These are phyloP conservation scores for Anarrhichthys ocellatus DNA, from an alignment of 2,113 vertebrate genomes.

Conservation along the genomic window DNA sequence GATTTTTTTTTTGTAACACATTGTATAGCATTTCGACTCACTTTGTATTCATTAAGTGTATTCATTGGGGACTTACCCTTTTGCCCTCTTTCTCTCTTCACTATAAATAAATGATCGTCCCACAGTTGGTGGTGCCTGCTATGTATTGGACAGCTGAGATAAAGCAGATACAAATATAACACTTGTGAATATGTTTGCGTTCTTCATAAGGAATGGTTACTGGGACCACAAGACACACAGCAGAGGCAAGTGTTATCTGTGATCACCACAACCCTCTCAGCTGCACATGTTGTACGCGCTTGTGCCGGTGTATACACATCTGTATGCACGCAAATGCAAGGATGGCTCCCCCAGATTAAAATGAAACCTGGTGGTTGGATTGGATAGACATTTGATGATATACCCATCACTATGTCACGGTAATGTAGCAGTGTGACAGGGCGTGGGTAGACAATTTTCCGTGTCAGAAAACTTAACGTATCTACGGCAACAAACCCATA, in stretches of 20 bases:
- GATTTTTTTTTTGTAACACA: neutral
- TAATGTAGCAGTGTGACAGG: slow-evolving; percentile 30
- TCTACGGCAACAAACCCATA: slow-evolving; percentile 51
- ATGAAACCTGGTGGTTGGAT: neutral
- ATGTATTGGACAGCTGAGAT: slow-evolving; percentile 25
- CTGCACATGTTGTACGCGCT: neutral
- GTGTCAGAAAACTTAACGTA: slow-evolving; percentile 48
- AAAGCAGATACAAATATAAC: slow-evolving; percentile 28
- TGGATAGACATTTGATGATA: neutral
- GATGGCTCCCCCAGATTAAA: neutral
- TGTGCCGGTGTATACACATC: neutral
- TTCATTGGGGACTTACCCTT: slow-evolving; percentile 10
- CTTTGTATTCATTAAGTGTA: slow-evolving; percentile 2
- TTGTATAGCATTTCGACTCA: neutral
- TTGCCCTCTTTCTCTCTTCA: neutral
- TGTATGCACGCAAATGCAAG: neutral
- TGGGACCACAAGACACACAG: neutral
- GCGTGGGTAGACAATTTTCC: slow-evolving; percentile 54
- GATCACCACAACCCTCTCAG: neutral
- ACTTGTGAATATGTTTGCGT: slow-evolving; percentile 11
- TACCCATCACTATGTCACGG: neutral
- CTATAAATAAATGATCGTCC: slow-evolving; percentile 43
- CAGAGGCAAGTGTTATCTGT: neutral
- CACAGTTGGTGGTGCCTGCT: slow-evolving; percentile 11
- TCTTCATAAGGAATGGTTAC: neutral